Evolutionary conservation across 2,888 invertebrate genomes (phyloP), one percentile per base, ranked within the genome.

Genomic region (Saturnia pavonia): DNA sequence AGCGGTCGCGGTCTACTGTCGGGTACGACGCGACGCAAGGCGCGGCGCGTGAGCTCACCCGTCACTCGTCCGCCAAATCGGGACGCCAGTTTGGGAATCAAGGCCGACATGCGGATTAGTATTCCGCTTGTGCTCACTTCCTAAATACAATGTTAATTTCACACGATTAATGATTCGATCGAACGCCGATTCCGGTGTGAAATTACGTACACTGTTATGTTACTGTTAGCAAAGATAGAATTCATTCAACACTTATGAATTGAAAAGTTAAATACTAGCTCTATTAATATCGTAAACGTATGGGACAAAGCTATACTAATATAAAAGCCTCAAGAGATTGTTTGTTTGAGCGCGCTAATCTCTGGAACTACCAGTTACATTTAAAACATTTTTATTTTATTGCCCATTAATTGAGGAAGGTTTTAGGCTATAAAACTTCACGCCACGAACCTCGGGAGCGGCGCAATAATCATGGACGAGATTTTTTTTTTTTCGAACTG

Each of bases 71-170:
- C 85, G 87, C 88, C 90, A 88, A 89, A 87, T 81, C 87, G 84
- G 88, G 88, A 83, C 81, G 87, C 90, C 87, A 88, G 87, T 86
- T 91, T 86, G 89, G 92, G 92, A 93, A 93, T 92, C 88, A 93
- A 93, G 93, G 93, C 86, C 90, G 87, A 84, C 84, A 80, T 80
- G 74, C 78, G 85, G 90, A 90, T 92, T 91, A 87, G 85, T 92
- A 93, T 92, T 88, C 92, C 82, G 84, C 79, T 78, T 84, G 86
- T 79, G 76, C 77, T 73, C 78, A 88, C 86, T 85, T 87, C 92
- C 91, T 88, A 89, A 91, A 91, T 78, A 77, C 76, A 77, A 91
- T 91, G 89, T 81, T 88, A 90, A 92, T 91, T 87, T 85, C 82
- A 75, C 83, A 80, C 82, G 83, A 88, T 91, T 88, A 89, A 85